Base-by-base conservation (phyloP, 2,113 vertebrate species). In the Neomonachus schauinslandi region DNA sequence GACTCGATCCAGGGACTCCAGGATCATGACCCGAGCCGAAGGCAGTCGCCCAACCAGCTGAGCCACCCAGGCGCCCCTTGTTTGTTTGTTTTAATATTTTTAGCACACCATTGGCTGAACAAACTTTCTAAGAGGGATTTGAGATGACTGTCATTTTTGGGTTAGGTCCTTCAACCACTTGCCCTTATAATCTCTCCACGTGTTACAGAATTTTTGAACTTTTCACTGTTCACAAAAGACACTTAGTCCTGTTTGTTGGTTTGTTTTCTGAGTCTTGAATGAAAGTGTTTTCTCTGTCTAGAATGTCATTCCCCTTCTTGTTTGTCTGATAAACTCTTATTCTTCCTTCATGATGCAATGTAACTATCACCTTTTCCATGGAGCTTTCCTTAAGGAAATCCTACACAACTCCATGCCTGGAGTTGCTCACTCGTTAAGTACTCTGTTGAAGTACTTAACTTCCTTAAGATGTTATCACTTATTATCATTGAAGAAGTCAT, bases 401-500 rank as follows among this genome's bases (percentile, higher is more conserved):
- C 2, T 85, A 22, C 28, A 36, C 4, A 76, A 39, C 13, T 59
- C 24, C 49, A 57, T 28, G 26, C 22, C 24, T 11, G 24, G 6
- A 84, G 42, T 33, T 57, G 63, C 55, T 85, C 14, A 46, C 80
- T 91, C 16, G 24, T 36, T 91, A 76, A 79, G 22, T 18, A 69
- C 15, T 95, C 26, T 86, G 33, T 71, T 81, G 42, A 84, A 89
- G 26, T 84, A 82, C 28, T 80, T 53, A 92, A 33, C 15, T 89
- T 65, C 57, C 51, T 93, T 85, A 85, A 92, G 89, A 91, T 89
- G 24, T 95, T 95, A 33, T 55, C 14, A 57, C 16, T 91, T 89
- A 65, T 51, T 85, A 10, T 85, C 59, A 84, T 85, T 85, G 46
- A 57, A 85, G 76, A 93, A 79, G 31, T 93, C 81, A 63, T 9